Evolutionary conservation across 2,113 vertebrate species (phyloP).

Genomic region (Miniopterus natalensis): DNA sequence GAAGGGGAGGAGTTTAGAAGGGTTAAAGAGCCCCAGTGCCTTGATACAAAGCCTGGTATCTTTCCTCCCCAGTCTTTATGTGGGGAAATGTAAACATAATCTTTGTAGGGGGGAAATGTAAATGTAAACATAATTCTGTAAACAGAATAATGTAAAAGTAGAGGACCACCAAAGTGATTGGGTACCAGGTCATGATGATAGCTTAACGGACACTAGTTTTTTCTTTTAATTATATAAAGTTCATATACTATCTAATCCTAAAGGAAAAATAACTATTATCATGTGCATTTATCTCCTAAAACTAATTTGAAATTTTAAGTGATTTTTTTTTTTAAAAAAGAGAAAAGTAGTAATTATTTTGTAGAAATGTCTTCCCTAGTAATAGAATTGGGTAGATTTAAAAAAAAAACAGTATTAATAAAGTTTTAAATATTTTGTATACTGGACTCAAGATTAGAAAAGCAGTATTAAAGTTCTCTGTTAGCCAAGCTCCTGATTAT

Average conservation of each 20-base stretch:
- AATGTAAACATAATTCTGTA: not conserved
- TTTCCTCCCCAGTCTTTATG: not conserved
- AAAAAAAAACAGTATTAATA: not conserved
- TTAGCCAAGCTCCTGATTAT: not conserved
- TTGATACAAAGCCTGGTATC: not conserved
- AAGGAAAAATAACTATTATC: constrained; percentile 54
- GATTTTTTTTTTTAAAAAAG: constrained; percentile 27
- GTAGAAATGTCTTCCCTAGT: not conserved
- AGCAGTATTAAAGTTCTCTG: not conserved
- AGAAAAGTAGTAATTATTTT: constrained; percentile 30
- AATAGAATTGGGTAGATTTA: not conserved
- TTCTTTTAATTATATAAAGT: constrained; percentile 32
- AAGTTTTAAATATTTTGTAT: constrained; percentile 9
- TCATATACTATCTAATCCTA: not conserved
- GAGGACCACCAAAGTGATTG: not conserved
- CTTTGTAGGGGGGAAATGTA: not conserved
- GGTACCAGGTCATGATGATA: constrained; percentile 6
- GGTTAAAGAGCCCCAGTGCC: not conserved
- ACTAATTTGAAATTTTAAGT: constrained; percentile 55
- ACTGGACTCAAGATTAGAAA: not conserved
- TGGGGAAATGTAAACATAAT: not conserved
- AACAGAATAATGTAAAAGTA: not conserved
- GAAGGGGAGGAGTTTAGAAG: too few species aligned
- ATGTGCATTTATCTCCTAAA: not conserved
- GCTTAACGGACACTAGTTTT: not conserved